Base-by-base conservation (phyloP, 2,113 vertebrate species). In the Boulengeromyrus knoepffleri region DNA sequence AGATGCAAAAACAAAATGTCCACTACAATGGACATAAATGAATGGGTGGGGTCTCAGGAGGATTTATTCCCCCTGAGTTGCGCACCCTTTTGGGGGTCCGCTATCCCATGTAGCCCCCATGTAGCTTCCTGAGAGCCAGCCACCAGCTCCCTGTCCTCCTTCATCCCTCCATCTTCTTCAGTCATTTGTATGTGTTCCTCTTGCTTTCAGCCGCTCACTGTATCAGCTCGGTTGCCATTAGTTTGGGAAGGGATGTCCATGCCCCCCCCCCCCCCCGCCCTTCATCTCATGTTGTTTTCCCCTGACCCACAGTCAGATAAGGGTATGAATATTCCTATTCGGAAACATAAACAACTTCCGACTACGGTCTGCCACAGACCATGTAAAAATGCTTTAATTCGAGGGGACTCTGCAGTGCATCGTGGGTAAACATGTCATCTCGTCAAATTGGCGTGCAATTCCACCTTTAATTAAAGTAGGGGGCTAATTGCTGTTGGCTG, bases 391-490 rank as follows among this genome's bases (percentile, higher is more conserved):
- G 96, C 21, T 85, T 85, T 85, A 47, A 46, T 85, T 96, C 96
- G 94, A 93, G 93, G 31, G 93, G 95, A 95, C 95, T 94, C 95
- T 95, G 97, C 96, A 96, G 97, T 96, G 95, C 96, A 96, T 91
- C 91, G 92, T 31, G 62, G 96, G 96, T 93, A 93, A 95, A 94
- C 95, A 95, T 91, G 95, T 96, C 95, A 94, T 95, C 95, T 95
- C 94, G 93, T 85, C 45, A 85, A 46, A 85, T 46, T 24, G 74
- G 31, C 27, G 7, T 83, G 42, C 8, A 46, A 24, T 97, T 97
- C 96, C 96, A 95, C 45, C 83, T 97, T 97, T 99, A 98, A 99
- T 99, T 98, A 97, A 96, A 96, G 94, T 92, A 93, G 94, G 85
- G 96, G 96, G 96, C 96, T 97, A 96, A 97, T 96, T 95, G 96